A percentile compares a stretch with the other conserved stretches of the same genome.
These are phyloP conservation scores for Labrus mixtus DNA, from an alignment of 2,113 vertebrate genomes.

Conservation along the genomic window DNA sequence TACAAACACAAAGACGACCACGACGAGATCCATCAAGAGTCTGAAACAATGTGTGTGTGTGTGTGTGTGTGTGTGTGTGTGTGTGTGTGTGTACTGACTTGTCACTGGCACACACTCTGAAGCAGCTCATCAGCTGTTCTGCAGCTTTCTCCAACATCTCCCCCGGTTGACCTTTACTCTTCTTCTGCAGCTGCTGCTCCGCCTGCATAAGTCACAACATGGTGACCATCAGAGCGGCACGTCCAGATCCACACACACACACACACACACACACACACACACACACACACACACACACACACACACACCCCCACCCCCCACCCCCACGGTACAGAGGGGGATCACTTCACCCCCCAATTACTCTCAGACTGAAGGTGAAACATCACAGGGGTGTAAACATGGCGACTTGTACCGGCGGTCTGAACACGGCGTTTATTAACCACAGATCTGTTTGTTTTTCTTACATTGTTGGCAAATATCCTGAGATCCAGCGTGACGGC, in stretches of 20 bases:
- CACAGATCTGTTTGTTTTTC: slow-evolving; percentile 40
- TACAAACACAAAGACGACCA: neutral
- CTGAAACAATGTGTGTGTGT: neutral
- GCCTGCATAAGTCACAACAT: slow-evolving; percentile 80
- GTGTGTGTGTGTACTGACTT: slow-evolving; percentile 83
- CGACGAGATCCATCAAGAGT: neutral
- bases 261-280: too few relatives aligned
- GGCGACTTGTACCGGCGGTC: too few relatives aligned
- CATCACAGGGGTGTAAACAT: too few relatives aligned
- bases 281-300: too few relatives aligned
- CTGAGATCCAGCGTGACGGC: slow-evolving; percentile 94
- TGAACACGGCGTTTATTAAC: too few relatives aligned
- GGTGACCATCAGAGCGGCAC: neutral
- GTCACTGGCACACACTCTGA: slow-evolving; percentile 97
- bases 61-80: slow-evolving; percentile 4
- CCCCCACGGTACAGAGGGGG: too few relatives aligned
- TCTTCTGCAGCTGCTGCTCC: slow-evolving; percentile 93
- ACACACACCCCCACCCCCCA: too few relatives aligned
- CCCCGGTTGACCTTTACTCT: slow-evolving; percentile 90
- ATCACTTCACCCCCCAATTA: too few relatives aligned
- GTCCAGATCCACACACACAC: too few relatives aligned
- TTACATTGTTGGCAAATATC: slow-evolving; percentile 96
- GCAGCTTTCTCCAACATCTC: slow-evolving; percentile 98
- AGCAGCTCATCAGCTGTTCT: slow-evolving; percentile 96
- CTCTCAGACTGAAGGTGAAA: too few relatives aligned